Conservation (phyloP, 2,888 invertebrate genomes). For the Cyclophora punctaria region DNA sequence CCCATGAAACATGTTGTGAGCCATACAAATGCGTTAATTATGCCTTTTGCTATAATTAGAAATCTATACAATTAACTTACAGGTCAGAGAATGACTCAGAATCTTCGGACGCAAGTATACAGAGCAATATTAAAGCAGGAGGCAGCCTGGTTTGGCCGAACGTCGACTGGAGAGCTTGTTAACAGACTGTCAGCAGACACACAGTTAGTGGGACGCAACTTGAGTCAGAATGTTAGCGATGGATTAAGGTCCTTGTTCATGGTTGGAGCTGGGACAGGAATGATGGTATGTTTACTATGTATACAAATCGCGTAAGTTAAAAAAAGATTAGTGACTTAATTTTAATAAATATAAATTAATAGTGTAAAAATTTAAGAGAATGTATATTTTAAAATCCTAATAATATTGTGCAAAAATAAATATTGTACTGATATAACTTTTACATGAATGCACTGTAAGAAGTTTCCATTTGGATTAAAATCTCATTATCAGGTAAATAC, state of each 20-base stretch:
- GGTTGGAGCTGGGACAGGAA: slow-evolving; percentile 89
- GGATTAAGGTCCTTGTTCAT: slow-evolving; percentile 91
- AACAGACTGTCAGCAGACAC: slow-evolving; percentile 94
- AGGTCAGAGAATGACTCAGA: slow-evolving; percentile 92
- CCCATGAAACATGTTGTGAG: no score
- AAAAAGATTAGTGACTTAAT: not conserved
- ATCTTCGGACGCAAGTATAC: slow-evolving; percentile 85
- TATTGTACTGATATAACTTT: no score
- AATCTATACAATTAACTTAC: slow-evolving; percentile 23
- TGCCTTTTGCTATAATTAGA: no score
- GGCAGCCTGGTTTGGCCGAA: slow-evolving; percentile 91
- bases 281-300: slow-evolving; percentile 86
- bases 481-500: no score
- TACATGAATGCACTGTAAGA: no score
- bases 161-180: slow-evolving; percentile 92
- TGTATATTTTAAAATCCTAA: no score
- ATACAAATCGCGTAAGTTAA: no score
- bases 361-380: no score
- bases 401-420: no score
- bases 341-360: no score
- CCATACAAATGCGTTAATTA: no score
- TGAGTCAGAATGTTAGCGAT: slow-evolving; percentile 96
- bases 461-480: no score
- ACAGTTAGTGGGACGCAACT: slow-evolving; percentile 90
- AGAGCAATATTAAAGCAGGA: slow-evolving; percentile 89